Conservation (phyloP, 2,888 invertebrate genomes). For the Drosophila conformis region DNA sequence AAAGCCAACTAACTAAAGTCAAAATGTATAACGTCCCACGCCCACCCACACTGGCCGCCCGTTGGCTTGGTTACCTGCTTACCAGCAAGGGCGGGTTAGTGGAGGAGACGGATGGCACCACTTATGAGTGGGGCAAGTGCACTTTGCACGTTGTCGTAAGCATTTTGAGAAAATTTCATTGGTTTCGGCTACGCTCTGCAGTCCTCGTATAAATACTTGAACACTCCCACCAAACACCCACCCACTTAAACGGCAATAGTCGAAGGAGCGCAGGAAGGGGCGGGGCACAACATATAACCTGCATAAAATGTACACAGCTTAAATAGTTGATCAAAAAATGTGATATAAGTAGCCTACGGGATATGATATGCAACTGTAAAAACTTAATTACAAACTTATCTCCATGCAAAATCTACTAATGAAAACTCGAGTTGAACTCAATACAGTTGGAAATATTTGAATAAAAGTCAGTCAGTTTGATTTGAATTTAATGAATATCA, state of each 20-base stretch:
- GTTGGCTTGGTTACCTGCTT: conserved; percentile 3
- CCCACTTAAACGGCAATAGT: conserved; percentile 23
- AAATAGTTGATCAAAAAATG: conserved; percentile 69
- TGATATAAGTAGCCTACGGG: conserved; percentile 62
- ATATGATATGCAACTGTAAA: conserved; percentile 46
- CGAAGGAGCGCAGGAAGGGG: neutral
- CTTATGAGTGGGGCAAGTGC: conserved; percentile 67
- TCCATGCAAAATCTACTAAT: neutral
- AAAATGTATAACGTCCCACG: conserved; percentile 54
- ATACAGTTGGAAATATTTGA: neutral
- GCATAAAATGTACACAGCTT: conserved; percentile 57
- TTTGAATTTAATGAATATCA: neutral
- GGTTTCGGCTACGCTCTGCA: conserved; percentile 73
- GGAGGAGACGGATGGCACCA: conserved; percentile 11
- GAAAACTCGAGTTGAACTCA: neutral
- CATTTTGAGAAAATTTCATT: conserved; percentile 76
- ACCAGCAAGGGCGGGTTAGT: neutral
- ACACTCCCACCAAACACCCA: conserved; percentile 40
- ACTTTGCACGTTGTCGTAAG: conserved; percentile 76
- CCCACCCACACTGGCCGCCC: conserved; percentile 39
- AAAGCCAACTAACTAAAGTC: conserved; percentile 72
- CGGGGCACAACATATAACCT: conserved; percentile 11
- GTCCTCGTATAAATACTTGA: conserved; percentile 69
- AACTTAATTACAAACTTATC: neutral
- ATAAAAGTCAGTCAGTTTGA: neutral